Evolutionary conservation across 2,113 vertebrate species (phyloP), one percentile per base, ranked within the genome.

Genomic region (Boulengeromyrus knoepffleri): DNA sequence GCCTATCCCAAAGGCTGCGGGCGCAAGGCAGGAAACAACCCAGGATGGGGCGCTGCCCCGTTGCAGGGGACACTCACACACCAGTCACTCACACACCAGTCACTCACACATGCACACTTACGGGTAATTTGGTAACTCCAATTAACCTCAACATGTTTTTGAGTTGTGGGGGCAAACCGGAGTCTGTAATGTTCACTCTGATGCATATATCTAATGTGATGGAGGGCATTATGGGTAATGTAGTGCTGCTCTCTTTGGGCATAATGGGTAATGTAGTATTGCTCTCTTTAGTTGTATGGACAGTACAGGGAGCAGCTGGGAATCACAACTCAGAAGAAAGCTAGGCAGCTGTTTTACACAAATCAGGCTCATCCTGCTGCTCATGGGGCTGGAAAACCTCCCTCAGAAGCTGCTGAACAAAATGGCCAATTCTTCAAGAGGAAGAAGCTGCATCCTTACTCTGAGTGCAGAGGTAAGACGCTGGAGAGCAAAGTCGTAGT

Each of bases 221-320:
- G n/a, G 9, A 31, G 9, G n/a, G 62, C 62, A 66, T 70, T 70
- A 31, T 70, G 62, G 62, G 70, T 77, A 77, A 77, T 39, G 70
- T 36, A 36, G 27, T 36, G 70, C 70, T 17, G 3, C 31, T 5
- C 66, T 31, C 31, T 36, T 45, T 46, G 80, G 36, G 17, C 36
- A 24, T 8, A 24, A 46, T 21, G 19, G 0, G 21, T 84, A 24
- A 47, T 47, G 45, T 24, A 47, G 45, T 85, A 24, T 85, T 85
- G 83, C 24, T 85, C 91, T 42, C 88, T 90, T 42, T 92, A 98
- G 97, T 96, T 98, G 91, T 98, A 97, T 92, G 97, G 97, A 6
- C 96, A 97, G 91, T 98, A 98, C 95, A 97, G 96, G 91, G 97
- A 98, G 89, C 96, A 97, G 92, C 92, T 96, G 92, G 95, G 95